Percentiles rank a stretch among this genome's conserved stretches.
Evolutionary conservation across 2,113 vertebrate species (phyloP).

Genomic region (Forbesichthys papilliferus): DNA sequence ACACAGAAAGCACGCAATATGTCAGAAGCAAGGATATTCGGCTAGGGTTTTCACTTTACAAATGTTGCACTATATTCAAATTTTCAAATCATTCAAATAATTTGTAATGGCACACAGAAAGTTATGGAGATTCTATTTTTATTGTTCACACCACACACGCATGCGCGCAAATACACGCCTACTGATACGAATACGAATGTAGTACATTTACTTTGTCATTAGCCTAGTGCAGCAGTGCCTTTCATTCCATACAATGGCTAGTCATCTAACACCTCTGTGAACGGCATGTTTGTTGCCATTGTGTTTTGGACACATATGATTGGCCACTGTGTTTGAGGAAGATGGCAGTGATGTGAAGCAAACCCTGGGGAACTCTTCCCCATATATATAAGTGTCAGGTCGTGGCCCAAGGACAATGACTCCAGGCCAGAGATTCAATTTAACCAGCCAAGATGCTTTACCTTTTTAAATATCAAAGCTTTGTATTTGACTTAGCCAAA

Average conservation of each 20-base stretch:
- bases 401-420: slow-evolving; percentile 26
- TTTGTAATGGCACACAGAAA: too few species aligned
- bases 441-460: not conserved
- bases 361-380: not conserved
- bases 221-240: slow-evolving; percentile 47
- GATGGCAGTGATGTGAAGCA: slow-evolving; percentile 13
- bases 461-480: slow-evolving; percentile 31
- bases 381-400: slow-evolving; percentile 40
- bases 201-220: slow-evolving; percentile 29
- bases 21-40: too few species aligned
- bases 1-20: too few species aligned
- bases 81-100: too few species aligned
- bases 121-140: too few species aligned
- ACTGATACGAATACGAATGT: too few species aligned
- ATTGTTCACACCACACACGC: slow-evolving; percentile 2
- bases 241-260: slow-evolving; percentile 60
- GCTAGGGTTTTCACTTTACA: too few species aligned
- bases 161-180: not conserved
- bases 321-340: slow-evolving; percentile 29
- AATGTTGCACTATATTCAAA: too few species aligned
- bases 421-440: slow-evolving; percentile 15
- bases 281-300: slow-evolving; percentile 45
- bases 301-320: slow-evolving; percentile 49
- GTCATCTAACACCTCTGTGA: slow-evolving; percentile 63
- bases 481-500: slow-evolving; percentile 43